phyloP scores from a whole-genome alignment of 2,888 invertebrate genomes.

The Caenorhabditis plicata region DNA sequence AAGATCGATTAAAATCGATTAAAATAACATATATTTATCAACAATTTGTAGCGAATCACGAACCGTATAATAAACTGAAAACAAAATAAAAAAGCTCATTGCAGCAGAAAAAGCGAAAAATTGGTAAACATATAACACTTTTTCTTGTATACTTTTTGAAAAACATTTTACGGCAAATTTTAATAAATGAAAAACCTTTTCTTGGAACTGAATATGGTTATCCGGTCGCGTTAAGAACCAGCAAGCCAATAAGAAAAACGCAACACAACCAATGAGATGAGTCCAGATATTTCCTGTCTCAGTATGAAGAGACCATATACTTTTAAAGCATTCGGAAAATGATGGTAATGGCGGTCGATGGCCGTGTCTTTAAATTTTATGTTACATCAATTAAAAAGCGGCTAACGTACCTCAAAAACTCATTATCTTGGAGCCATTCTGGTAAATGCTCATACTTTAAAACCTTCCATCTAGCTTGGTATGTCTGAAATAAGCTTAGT shows the following conservation, averaged over 20 bases:
- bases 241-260: slow-evolving; percentile 73
- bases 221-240: slow-evolving; percentile 84
- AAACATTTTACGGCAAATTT: no score
- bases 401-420: slow-evolving; percentile 47
- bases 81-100: no score
- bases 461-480: slow-evolving; percentile 61
- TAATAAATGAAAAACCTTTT: slow-evolving; percentile 75
- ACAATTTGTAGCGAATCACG: no score
- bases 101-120: slow-evolving; percentile 72
- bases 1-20: no score
- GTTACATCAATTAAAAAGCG: neutral
- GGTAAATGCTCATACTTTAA: slow-evolving; percentile 80
- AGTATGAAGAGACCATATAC: slow-evolving; percentile 95
- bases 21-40: no score
- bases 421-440: slow-evolving; percentile 80
- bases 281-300: slow-evolving; percentile 99
- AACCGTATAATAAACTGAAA: no score
- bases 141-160: no score
- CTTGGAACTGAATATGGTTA: slow-evolving; percentile 81
- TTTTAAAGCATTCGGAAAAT: slow-evolving; percentile 94
- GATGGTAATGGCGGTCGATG: slow-evolving; percentile 95
- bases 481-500: slow-evolving; percentile 17
- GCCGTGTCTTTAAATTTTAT: slow-evolving; percentile 69
- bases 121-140: neutral
- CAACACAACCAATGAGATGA: slow-evolving; percentile 76